Conservation (phyloP, 2,797 vertebrate genomes). For the Orestias chungarensis region DNA sequence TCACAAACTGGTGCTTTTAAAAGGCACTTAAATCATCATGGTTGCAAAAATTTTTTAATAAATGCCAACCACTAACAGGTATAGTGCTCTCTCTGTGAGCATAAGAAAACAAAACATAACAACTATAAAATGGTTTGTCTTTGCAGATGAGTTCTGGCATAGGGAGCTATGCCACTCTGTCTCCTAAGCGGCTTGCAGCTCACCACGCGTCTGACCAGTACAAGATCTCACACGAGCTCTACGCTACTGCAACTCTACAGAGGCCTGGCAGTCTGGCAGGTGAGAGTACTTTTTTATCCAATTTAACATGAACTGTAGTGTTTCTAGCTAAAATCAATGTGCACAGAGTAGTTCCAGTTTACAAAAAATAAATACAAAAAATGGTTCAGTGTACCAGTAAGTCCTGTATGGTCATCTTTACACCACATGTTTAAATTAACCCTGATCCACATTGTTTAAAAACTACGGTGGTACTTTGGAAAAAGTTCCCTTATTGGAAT, state of each 20-base stretch:
- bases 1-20: background rate
- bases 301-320: background rate
- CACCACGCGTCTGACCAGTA: constrained; percentile 93
- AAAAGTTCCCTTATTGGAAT: background rate
- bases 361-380: no score
- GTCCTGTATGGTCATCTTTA: no score
- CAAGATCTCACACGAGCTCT: constrained; percentile 97
- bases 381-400: background rate
- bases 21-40: background rate
- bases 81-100: background rate
- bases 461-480: background rate
- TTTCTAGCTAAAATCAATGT: background rate
- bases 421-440: background rate
- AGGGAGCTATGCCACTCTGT: constrained; percentile 96
- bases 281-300: constrained; percentile 65
- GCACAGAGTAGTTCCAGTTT: background rate
- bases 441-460: background rate
- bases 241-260: constrained; percentile 94
- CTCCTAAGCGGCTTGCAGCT: constrained; percentile 93
- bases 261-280: constrained; percentile 96
- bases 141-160: constrained; percentile 91
- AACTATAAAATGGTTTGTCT: constrained; percentile 5
- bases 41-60: background rate
- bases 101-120: background rate
- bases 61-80: background rate